These are phyloP conservation scores for Ephestia elutella DNA, from an alignment of 1,140 invertebrate species.

Conservation along the genomic window DNA sequence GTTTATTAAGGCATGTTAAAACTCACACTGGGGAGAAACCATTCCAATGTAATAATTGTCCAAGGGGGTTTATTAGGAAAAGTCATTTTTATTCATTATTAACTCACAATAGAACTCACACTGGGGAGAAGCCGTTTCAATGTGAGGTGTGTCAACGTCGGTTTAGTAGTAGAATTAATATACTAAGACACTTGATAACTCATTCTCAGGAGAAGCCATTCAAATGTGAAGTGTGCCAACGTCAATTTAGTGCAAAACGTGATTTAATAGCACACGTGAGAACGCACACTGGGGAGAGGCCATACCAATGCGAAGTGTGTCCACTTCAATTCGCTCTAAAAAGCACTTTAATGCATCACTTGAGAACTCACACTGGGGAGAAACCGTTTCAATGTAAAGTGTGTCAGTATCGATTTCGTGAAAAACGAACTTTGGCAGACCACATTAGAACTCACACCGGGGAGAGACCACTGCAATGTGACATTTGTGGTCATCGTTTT, in stretches of 20 bases:
- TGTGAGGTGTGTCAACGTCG: too few relatives aligned
- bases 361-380: neutral
- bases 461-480: constrained; percentile 14
- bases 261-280: neutral
- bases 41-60: constrained; percentile 18
- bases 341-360: neutral
- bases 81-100: too few relatives aligned
- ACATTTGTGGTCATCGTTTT: constrained; percentile 10
- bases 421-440: neutral
- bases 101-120: too few relatives aligned
- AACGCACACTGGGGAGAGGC: neutral
- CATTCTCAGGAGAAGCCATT: neutral
- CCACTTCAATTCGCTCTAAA: neutral
- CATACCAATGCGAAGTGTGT: neutral
- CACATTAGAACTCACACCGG: constrained; percentile 17
- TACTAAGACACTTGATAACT: neutral
- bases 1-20: constrained; percentile 9
- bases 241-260: neutral
- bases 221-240: neutral
- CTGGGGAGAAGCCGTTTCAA: too few relatives aligned
- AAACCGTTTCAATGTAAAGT: neutral
- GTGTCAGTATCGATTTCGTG: neutral
- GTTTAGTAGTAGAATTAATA: neutral
- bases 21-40: constrained; percentile 15
- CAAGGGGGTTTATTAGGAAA: constrained; percentile 4